Base-by-base conservation (phyloP, 2,113 vertebrate species). In the Stigmatopora argus region DNA sequence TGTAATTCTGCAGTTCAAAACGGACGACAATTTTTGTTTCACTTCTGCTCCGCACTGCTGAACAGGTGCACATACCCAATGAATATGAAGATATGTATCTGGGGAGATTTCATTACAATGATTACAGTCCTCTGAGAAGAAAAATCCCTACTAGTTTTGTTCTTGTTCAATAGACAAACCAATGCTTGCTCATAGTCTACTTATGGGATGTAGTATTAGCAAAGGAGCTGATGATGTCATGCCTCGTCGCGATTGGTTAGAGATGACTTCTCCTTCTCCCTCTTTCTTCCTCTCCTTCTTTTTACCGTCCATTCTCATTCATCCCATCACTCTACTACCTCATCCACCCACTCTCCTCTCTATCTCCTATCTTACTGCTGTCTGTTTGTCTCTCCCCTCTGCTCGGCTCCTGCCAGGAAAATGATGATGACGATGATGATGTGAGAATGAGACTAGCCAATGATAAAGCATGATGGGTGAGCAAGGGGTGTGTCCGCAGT, bases 371-470 rank as follows among this genome's bases (percentile, higher is more conserved):
- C 18, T 44, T 51, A 17, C 23, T 18, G 62, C 46, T 4, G 14
- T n/a, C 62, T 31, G 17, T 48, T 38, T 21, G 1, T 60, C 35
- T 44, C 58, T 44, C n/a, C n/a, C 44, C 38, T 44, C 58, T 7
- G 58, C 59, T 61, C 19, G 44, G 59, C 12, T 61, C 59, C 41
- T 46, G 59, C 59, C 59, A 46, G 19, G 58, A 61, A 61, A 41
- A 45, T 21, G 59, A 61, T 61, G 59, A n/a, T 60, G 58, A 45
- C 59, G 59, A 45, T 61, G 59, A 61, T 61, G 59, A 23, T 45
- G 41, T 61, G 38, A 61, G 18, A 45, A 61, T 45, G 41, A 61
- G 41, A 4, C 59, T 61, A 13, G 19, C 59, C 59, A 61, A 61
- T 61, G n/a, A 61, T 61, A n/a, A 45, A 45, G 19, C 59, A 21